Evolutionary conservation across 2,113 vertebrate species (phyloP), one percentile per base, ranked within the genome.

Genomic region (Manacus vitellinus): DNA sequence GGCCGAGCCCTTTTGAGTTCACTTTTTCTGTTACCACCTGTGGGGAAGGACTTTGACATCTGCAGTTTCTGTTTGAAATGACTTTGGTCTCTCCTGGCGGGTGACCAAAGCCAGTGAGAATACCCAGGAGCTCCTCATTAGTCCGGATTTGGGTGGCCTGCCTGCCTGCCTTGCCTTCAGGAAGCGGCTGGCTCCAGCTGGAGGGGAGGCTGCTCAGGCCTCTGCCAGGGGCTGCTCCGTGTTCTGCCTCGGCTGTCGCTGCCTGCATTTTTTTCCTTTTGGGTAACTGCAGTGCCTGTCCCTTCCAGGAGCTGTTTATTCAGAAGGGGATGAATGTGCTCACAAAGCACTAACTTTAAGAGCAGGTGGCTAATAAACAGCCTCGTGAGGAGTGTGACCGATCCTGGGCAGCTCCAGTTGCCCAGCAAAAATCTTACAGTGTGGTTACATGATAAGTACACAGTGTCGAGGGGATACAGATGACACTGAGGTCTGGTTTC

Each of bases 341-440:
- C 61, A 19, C 6, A 6, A 25, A 70, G 56, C 33, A 41, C 33
- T 82, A 1, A 19, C 55, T 88, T 43, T 59, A 47, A 43, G 66
- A 91, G 55, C 0, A 0, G 6, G 22, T 68, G 23, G 59, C 30
- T 63, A 25, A 28, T 73, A 46, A 80, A 25, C 31, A 31, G 8
- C 17, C n/a, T 79, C 0, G 0, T 68, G 67, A 73, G 82, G 44
- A 58, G 71, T 28, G 0, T 54, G 52, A 14, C 11, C 4, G 2
- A 56, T 39, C 44, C 27, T 85, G 67, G 41, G 68, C 59, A 72
- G 13, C 55, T 66, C 43, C 17, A 41, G n/a, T n/a, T 65, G 62
- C 66, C 68, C 3, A 66, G 7, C 55, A 73, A 65, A 71, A 88
- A 21, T 19, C 47, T 70, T 72, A 8, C 31, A 1, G 0, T 47